Base-by-base conservation (phyloP, 2,797 vertebrate species). In the Gobionotothen gibberifrons region DNA sequence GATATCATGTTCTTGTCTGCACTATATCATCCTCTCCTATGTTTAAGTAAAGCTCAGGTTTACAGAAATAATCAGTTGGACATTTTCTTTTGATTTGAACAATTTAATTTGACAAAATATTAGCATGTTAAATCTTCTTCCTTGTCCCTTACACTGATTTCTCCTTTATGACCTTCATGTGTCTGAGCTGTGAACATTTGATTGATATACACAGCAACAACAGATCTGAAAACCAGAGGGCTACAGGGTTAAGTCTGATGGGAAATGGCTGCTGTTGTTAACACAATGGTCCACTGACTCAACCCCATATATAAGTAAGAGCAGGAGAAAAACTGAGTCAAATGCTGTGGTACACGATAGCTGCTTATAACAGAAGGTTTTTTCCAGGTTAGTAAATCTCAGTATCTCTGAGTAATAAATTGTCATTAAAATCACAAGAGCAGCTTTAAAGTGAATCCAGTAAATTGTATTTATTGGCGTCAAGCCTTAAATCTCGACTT, bases 161-260 rank as follows among this genome's bases (percentile, higher is more conserved):
- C 51, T 71, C 29, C 40, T 54, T 51, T 73, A 43, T 88, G 83
- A 83, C 89, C 82, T 87, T 75, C 72, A 83, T 36, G 57, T 57
- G 57, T 68, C 73, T 51, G 72, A 69, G 68, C 42, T 60, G 49
- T 72, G 56, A 17, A 67, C 40, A 61, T 64, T 14, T 71, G 66
- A 72, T 69, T 84, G 59, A 76, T 77, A 64, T 68, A 52, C 26
- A 62, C 17, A 74, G 63, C 32, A 62, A 77, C 63, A 69, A 43
- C 39, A 70, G 40, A 64, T 62, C 46, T 49, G 36, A 84, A 47
- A 48, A 76, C 44, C 74, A 59, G 58, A 52, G 46, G 29, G 71
- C 21, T 65, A 67, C 51, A 48, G 51, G 65, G 70, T 76, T 64
- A 72, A 59, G 39, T 72, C 62, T 74, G 69, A 17, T 80, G 78